Evolutionary conservation across 2,113 vertebrate species (phyloP), one percentile per base, ranked within the genome.

Genomic region (Bubo scandiacus): DNA sequence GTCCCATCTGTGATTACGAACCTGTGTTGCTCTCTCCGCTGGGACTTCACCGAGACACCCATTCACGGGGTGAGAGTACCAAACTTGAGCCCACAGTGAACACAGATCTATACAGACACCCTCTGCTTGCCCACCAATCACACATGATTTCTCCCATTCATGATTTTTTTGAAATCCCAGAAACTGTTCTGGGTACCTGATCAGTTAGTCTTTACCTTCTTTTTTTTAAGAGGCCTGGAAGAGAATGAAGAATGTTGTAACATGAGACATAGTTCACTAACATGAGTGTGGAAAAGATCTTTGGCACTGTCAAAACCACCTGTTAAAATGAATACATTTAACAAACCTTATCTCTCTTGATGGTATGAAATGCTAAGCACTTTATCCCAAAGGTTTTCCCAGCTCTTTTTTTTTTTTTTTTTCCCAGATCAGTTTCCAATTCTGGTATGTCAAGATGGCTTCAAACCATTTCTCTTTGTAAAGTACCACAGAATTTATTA

Each of bases 391-490:
- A 95, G 73, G 23, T 62, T 97, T 93, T 55, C 54, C 93, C 58
- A 61, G 62, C 57, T 52, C 47, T 97, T 32, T 45, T 54, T 55
- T 87, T 90, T 54, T 45, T 96, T 97, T 47, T 47, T 47, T 47
- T 47, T 92, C 17, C 34, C 80, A 73, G 58, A 52, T 86, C 58
- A 54, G 22, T 93, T 97, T 92, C 72, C 55, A 72, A 55, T 85
- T 94, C 83, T 93, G 68, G 40, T 92, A 83, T 88, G 97, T 98
- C 94, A 96, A 96, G 67, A 92, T 47, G 40, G 47, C 51, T 92
- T 77, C 57, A 79, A 82, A 94, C 55, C 92, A 68, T 93, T 97
- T 93, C 82, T 94, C 80, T 86, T 81, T 54, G 29, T 63, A 15
- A 93, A 77, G 45, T 22, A 54, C 40, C 47, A 43, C 45, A 21